phyloP scores from a whole-genome alignment of 2,888 invertebrate species.

The Cheiracanthium punctorium region DNA sequence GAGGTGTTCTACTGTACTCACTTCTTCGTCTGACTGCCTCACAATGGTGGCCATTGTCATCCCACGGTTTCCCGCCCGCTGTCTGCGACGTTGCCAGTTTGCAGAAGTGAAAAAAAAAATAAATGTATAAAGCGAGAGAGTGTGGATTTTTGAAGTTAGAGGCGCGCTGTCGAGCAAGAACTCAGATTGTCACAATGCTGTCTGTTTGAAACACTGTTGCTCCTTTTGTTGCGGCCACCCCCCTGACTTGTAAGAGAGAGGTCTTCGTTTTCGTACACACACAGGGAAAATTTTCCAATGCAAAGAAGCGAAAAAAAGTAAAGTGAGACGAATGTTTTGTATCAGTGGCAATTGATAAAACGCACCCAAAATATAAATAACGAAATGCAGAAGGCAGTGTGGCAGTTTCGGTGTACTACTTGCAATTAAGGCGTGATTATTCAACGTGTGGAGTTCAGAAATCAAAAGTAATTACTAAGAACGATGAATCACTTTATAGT shows the following conservation, averaged over 20 bases:
- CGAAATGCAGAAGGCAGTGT: background rate
- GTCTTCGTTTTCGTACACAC: constrained; percentile 49
- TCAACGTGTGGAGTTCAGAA: too few species aligned
- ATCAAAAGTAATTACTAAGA: too few species aligned
- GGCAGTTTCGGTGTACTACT: too few species aligned
- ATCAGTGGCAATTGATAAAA: background rate
- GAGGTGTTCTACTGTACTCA: constrained; percentile 68
- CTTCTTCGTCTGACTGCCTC: constrained; percentile 67
- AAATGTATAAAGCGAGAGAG: constrained; percentile 39
- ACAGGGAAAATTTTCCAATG: background rate
- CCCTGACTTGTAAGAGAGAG: constrained; percentile 55
- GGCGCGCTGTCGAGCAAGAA: constrained; percentile 55
- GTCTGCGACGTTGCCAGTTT: constrained; percentile 63
- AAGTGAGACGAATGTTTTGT: too few species aligned
- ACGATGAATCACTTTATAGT: too few species aligned
- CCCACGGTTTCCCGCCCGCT: constrained; percentile 55
- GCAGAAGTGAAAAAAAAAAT: constrained; percentile 14
- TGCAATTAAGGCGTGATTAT: too few species aligned
- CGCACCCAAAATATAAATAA: background rate
- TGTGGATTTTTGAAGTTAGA: constrained; percentile 69
- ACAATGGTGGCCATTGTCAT: constrained; percentile 63
- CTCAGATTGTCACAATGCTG: constrained; percentile 42
- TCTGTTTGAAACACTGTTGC: constrained; percentile 65
- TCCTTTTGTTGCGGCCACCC: constrained; percentile 64
- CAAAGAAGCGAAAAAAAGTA: too few species aligned